Conservation (phyloP, 2,888 invertebrate species). For the Cataglyphis rosenhaueri region DNA sequence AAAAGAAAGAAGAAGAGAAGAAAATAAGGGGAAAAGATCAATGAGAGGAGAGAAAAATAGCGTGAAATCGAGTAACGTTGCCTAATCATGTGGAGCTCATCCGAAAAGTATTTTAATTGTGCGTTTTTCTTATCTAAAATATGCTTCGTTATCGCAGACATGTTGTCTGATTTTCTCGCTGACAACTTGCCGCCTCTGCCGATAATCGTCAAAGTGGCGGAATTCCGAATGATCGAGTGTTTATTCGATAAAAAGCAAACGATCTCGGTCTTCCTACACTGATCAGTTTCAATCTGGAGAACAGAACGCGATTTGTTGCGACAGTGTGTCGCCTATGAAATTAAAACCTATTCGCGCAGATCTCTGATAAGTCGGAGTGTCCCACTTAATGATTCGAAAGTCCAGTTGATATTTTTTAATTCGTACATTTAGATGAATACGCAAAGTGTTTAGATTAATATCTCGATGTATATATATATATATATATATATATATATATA, state of each 20-base stretch:
- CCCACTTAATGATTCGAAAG: conserved; percentile 58
- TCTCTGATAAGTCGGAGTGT: conserved; percentile 55
- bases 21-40: conserved; percentile 32
- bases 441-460: background rate
- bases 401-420: conserved; percentile 56
- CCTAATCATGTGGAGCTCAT: conserved; percentile 78
- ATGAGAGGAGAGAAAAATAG: conserved; percentile 28
- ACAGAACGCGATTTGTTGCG: conserved; percentile 13
- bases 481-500: background rate
- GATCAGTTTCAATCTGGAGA: conserved; percentile 14
- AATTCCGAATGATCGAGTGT: conserved; percentile 75
- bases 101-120: conserved; percentile 83
- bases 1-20: background rate
- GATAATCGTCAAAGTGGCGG: conserved; percentile 74
- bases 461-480: background rate
- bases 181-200: conserved; percentile 76
- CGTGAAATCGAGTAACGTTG: conserved; percentile 50
- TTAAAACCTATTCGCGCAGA: conserved; percentile 43
- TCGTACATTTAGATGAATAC: background rate
- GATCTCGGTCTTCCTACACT: conserved; percentile 19
- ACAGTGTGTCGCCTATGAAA: conserved; percentile 15
- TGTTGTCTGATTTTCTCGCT: conserved; percentile 81
- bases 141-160: conserved; percentile 80
- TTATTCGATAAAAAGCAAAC: conserved; percentile 58
- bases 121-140: conserved; percentile 82